These are phyloP conservation scores for Cichlasoma orientale DNA, from an alignment of 2,797 vertebrate genomes.

Conservation along the genomic window DNA sequence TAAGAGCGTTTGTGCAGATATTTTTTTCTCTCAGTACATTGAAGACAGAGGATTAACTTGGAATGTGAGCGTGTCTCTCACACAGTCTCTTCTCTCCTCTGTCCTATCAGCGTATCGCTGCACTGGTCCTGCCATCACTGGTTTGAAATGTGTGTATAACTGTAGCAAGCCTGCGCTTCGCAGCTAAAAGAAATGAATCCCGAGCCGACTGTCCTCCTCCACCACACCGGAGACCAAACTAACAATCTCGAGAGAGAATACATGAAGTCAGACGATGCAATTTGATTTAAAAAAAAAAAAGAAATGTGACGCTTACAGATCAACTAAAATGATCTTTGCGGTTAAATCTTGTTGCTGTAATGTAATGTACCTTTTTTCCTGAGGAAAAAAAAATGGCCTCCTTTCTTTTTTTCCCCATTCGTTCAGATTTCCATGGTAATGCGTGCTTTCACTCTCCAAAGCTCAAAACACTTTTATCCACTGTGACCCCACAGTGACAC, in stretches of 20 bases:
- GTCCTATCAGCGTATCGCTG: constrained; percentile 80
- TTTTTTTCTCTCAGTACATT: constrained; percentile 14
- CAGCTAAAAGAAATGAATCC: constrained; percentile 60
- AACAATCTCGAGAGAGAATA: background rate
- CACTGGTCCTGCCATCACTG: constrained; percentile 72
- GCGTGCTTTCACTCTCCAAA: background rate
- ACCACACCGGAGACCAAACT: constrained; percentile 68
- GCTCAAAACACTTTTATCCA: background rate
- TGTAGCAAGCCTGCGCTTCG: constrained; percentile 72
- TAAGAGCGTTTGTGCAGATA: constrained; percentile 7
- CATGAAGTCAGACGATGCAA: background rate
- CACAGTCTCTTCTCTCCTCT: constrained; percentile 72
- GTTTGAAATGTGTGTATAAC: constrained; percentile 86
- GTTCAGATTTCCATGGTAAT: constrained; percentile 35
- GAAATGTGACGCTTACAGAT: background rate
- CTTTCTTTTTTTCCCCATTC: constrained; percentile 25
- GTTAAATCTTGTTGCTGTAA: background rate
- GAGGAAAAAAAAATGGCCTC: constrained; percentile 52
- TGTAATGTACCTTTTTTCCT: constrained; percentile 17
- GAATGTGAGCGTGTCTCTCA: constrained; percentile 59
- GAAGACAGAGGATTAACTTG: constrained; percentile 20
- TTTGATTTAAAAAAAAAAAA: background rate
- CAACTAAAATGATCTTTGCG: background rate
- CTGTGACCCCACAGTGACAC: background rate
- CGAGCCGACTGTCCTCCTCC: constrained; percentile 31